These are phyloP conservation scores for Chiroxiphia lanceolata DNA, from an alignment of 2,797 vertebrate genomes.

Conservation along the genomic window DNA sequence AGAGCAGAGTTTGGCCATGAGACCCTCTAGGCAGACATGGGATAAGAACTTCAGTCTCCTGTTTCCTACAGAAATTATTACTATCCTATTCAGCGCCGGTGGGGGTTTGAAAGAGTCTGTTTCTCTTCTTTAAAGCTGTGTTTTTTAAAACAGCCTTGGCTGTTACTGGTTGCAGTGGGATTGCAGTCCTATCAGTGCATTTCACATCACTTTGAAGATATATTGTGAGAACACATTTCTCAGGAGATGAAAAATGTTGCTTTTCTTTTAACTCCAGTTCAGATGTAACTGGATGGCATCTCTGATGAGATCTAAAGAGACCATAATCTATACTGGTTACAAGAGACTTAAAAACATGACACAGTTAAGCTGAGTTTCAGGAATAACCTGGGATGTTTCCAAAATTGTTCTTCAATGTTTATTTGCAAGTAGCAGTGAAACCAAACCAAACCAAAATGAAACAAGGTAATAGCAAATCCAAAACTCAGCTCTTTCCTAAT, in stretches of 20 bases:
- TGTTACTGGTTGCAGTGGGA: not conserved
- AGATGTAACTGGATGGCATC: not conserved
- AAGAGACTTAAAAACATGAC: not conserved
- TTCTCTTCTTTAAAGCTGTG: not conserved
- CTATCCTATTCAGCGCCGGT: not conserved
- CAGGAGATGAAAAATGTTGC: not conserved
- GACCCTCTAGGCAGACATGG: not conserved
- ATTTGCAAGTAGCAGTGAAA: not conserved
- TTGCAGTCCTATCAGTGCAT: not conserved
- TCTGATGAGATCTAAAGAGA: fast-evolving
- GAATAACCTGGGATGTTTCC: not conserved
- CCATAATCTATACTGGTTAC: not conserved
- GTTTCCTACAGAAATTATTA: not conserved
- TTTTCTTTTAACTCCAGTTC: not conserved
- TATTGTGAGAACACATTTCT: not conserved
- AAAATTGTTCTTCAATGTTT: not conserved
- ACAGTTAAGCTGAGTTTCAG: not conserved
- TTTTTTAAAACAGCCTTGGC: not conserved
- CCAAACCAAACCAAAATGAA: not conserved
- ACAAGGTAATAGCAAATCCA: not conserved
- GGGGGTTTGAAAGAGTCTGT: not conserved
- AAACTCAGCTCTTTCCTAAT: not conserved
- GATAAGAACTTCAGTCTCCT: not conserved
- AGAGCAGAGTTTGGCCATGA: not conserved
- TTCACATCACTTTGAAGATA: not conserved